These are phyloP conservation scores for Botrylloides violaceus DNA, from an alignment of 23 tunicate genomes.

Conservation along the genomic window DNA sequence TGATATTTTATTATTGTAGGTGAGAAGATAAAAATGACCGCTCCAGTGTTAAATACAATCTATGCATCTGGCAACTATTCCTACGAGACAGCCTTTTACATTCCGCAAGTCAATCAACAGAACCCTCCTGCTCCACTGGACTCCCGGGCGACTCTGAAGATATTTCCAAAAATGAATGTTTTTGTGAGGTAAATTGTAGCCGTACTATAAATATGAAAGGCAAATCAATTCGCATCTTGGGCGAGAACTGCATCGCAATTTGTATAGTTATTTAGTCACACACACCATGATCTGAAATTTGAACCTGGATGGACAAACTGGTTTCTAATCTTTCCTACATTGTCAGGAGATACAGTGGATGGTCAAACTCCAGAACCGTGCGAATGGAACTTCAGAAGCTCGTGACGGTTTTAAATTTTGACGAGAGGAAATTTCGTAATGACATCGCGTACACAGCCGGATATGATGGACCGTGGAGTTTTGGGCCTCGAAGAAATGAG, in stretches of 20 bases:
- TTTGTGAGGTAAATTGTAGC: not conserved
- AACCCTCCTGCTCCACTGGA: not conserved
- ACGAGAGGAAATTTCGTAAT: not conserved
- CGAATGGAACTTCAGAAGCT: not conserved
- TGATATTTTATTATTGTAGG: not conserved
- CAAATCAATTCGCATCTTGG: no score
- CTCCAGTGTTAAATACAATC: not conserved
- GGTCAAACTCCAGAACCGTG: not conserved
- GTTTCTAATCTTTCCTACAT: no score
- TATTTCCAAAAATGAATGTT: not conserved
- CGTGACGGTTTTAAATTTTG: not conserved
- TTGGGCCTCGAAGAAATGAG: not conserved
- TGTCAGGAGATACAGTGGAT: not conserved
- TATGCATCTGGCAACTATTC: not conserved
- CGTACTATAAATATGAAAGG: no score
- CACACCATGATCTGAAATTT: no score
- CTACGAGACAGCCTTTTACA: not conserved
- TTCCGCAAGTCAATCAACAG: not conserved
- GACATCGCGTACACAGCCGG: not conserved
- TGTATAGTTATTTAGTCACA: no score
- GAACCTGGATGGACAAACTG: no score
- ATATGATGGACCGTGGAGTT: not conserved
- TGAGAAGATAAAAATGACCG: not conserved
- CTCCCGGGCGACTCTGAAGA: not conserved
- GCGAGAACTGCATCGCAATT: no score